Conservation (phyloP, 2,113 vertebrate genomes). For the Meleagris gallopavo region DNA sequence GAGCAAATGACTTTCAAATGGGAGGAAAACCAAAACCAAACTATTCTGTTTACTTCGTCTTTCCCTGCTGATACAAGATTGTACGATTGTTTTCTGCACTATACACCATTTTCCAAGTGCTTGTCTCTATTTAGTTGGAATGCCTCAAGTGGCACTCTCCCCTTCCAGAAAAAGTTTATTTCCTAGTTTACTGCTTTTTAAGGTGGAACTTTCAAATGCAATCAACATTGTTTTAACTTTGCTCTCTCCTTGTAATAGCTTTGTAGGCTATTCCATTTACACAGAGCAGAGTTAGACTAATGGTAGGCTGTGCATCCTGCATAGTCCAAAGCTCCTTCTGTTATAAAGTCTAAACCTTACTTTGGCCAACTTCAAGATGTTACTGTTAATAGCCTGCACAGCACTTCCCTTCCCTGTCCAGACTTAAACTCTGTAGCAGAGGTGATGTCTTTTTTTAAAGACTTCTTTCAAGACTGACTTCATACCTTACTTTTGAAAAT, state of each 20-base stretch:
- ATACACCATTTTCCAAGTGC: background rate
- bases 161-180: background rate
- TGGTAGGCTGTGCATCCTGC: background rate
- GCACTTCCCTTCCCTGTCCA: background rate
- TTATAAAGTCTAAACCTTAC: background rate
- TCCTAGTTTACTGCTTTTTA: background rate
- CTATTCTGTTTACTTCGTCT: background rate
- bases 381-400: background rate
- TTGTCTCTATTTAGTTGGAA: slow-evolving; percentile 16
- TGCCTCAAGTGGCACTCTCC: background rate
- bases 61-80: background rate
- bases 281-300: background rate
- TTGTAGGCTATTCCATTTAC: background rate
- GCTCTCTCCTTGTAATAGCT: background rate
- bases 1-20: slow-evolving; percentile 34
- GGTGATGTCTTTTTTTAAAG: background rate
- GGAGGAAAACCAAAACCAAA: background rate
- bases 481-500: background rate
- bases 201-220: background rate
- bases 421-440: background rate
- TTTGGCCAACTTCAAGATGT: background rate
- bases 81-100: background rate
- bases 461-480: background rate
- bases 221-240: background rate
- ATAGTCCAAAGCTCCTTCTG: background rate